Base-by-base conservation (phyloP, 2,888 invertebrate genomes). In the Azorinus chamasolen region DNA sequence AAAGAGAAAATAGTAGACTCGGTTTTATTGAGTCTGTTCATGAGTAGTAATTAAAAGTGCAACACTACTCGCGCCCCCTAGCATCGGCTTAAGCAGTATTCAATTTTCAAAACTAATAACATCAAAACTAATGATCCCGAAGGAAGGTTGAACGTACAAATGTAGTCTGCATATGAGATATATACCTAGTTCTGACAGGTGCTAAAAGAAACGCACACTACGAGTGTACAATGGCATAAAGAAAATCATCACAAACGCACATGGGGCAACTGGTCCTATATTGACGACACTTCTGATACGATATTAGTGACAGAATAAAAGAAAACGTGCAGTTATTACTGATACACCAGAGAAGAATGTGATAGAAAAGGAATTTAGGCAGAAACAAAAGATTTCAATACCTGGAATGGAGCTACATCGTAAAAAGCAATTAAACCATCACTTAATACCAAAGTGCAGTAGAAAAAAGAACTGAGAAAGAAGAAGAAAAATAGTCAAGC, bases 311-410 rank as follows among this genome's bases (percentile, higher is more conserved):
- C n/a, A n/a, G n/a, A 73, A 66, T 41, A 73, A 73, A 54, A 18
- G 62, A 14, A 66, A 48, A 64, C 64, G 69, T 55, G 54, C 75
- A 51, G 58, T 75, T 59, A 69, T 69, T 18, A 75, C 69, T 3
- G 75, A 69, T 39, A 75, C 69, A 14, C 74, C 74, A 14, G 74
- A 74, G 74, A 64, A 71, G 16, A 71, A 70, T 57, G 64, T 37
- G 8, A 58, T 64, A 32, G 64, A 71, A 64, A 24, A 57, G 32
- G 71, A 57, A 63, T 8, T n/a, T 50, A 63, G 32, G 27, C 51
- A 14, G 32, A 64, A 58, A 53, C 53, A 59, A 24, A 64, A 54
- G 2, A 51, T 0, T 14, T 32, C 46, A 59, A 59, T 48, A 64
- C 18, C 4, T 24, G 53, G 59, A 59, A 59, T 8, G 18, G n/a